Percentiles rank a stretch among this genome's conserved stretches.
phyloP scores from a whole-genome alignment of 2,797 vertebrate species.

The Phataginus tricuspis region DNA sequence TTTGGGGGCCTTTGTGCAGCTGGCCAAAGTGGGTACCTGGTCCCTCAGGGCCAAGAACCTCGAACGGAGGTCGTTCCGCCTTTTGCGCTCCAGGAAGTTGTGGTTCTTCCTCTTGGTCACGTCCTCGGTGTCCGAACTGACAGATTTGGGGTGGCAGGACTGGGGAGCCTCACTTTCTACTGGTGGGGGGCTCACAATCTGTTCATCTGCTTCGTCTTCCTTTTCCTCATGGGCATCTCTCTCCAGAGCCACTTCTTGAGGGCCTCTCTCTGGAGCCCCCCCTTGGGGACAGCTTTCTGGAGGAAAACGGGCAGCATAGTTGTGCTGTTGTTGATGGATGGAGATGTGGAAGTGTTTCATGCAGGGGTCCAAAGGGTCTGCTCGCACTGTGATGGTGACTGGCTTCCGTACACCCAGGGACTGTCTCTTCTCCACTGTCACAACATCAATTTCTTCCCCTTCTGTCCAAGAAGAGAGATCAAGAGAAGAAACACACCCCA shows the following conservation, averaged over 20 bases:
- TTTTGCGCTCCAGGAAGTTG: constrained; percentile 96
- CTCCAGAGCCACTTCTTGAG: constrained; percentile 57
- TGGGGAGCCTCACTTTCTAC: constrained; percentile 72
- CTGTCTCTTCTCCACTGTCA: constrained; percentile 95
- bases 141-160: constrained; percentile 81
- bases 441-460: constrained; percentile 96
- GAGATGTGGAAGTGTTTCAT: constrained; percentile 97
- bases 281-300: constrained; percentile 83
- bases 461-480: constrained; percentile 80
- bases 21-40: constrained; percentile 92
- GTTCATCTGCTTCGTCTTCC: constrained; percentile 63
- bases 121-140: constrained; percentile 93
- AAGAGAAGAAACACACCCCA: constrained; percentile 53
- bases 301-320: constrained; percentile 92
- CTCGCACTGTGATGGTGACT: constrained; percentile 93
- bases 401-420: constrained; percentile 90
- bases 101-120: constrained; percentile 96
- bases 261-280: background rate
- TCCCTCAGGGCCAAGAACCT: constrained; percentile 94
- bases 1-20: constrained; percentile 94
- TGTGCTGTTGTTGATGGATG: constrained; percentile 97
- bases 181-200: constrained; percentile 6
- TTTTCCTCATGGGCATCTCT: constrained; percentile 56
- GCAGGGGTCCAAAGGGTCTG: constrained; percentile 93
- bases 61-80: constrained; percentile 95